Evolutionary conservation across 1,140 invertebrate species (phyloP), one percentile per base, ranked within the genome.

Genomic region (Chironomus striatipennis): DNA sequence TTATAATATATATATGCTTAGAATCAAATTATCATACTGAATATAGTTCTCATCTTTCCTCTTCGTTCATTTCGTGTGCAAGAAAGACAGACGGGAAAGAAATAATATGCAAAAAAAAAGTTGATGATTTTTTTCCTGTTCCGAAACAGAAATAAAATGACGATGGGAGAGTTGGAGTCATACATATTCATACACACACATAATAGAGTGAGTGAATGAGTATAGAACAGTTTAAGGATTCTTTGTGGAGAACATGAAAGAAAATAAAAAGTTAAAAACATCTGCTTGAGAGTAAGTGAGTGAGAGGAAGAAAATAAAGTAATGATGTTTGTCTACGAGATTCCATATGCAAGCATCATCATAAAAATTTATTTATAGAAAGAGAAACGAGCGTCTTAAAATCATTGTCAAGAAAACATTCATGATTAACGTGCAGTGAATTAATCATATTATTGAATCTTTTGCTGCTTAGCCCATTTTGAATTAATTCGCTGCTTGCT

Each of bases 361-460:
- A 70, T 70, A 70, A 70, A 34, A 70, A 70, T 21, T 70, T 70
- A 70, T 70, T 70, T 70, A 70, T 70, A 70, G 65, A 70, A 70
- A 17, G 9, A 70, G 18, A 70, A 70, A 20, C 9, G 12, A 15
- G 9, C 9, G 8, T 15, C 12, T 57, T 12, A 57, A 57, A 57
- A 57, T 57, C 47, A 57, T 57, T 57, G 47, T 57, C 47, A 57
- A 57, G 47, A 57, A 5, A 57, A 47, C 43, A 47, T 47, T 47
- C 43, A 47, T n/a, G 47, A 57, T 57, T 57, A 57, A 57, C 47
- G 47, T 57, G 47, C 47, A 57, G n/a, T 15, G 47, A 57, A 57
- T 57, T 57, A 57, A 57, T 57, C 47, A 57, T 57, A n/a, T 57
- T 57, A 57, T 57, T 57, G 9, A 57, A 57, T 47, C 24, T 34